These are phyloP conservation scores for Drosophila guanche DNA, from an alignment of 1,140 invertebrate species.

Conservation along the genomic window DNA sequence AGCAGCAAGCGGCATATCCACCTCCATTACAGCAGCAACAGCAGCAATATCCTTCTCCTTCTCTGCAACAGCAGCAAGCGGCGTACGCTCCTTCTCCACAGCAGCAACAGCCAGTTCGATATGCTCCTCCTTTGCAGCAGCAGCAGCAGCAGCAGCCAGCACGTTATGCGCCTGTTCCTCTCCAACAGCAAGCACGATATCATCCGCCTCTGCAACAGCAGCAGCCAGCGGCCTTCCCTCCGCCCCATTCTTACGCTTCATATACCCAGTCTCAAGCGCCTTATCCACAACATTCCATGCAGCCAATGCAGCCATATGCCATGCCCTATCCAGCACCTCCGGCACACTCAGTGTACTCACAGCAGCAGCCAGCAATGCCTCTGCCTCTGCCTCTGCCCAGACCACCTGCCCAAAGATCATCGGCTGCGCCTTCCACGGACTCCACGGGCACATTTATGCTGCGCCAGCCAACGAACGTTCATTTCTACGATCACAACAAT, in stretches of 20 bases:
- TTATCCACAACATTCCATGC: constrained; percentile 25
- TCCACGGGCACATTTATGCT: constrained; percentile 28
- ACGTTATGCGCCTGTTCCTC: fast-evolving
- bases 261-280: constrained; percentile 4
- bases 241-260: neutral
- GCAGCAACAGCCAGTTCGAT: neutral
- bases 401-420: constrained; percentile 6
- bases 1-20: neutral
- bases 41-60: constrained; percentile 8
- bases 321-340: constrained; percentile 35
- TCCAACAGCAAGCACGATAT: neutral
- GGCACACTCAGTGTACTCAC: too few species aligned
- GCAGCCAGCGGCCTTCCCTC: neutral
- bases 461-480: constrained; percentile 38
- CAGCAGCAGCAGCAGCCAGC: neutral
- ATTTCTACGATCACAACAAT: constrained; percentile 79
- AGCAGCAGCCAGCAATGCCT: constrained; percentile 1
- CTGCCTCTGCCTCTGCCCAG: neutral
- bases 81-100: fast-evolving
- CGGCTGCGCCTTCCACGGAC: constrained; percentile 16
- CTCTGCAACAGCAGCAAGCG: neutral
- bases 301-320: constrained; percentile 27
- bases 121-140: constrained; percentile 1
- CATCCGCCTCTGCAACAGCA: neutral
- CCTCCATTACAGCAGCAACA: constrained; percentile 6